Evolutionary conservation across 2,113 vertebrate genomes (phyloP), one percentile per base, ranked within the genome.

Genomic region (Coreoperca whiteheadi): DNA sequence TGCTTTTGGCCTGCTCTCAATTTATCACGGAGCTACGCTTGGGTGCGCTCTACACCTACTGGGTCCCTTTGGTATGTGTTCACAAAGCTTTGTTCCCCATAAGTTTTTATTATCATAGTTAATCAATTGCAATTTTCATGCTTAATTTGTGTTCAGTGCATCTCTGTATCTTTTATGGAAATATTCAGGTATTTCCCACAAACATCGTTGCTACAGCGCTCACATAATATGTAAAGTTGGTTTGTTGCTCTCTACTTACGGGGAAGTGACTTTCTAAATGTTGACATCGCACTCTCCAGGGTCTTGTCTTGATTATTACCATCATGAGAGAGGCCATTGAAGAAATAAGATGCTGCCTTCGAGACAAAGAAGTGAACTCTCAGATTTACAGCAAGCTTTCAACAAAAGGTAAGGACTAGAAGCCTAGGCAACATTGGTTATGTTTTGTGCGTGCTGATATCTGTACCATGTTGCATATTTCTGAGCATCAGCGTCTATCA

Each of bases 381-480:
- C 98, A 99, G 96, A 97, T 99, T 93, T 99, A 99, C 96, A 99
- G 98, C 97, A 98, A 98, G 87, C 98, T 99, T 77, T 98, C 97
- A 39, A 96, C 94, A 1, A 95, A 97, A 98, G 98, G 98, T 99
- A 78, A 93, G 96, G 76, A 18, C 28, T 0, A 2, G 18, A 57
- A 34, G 10, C n/a, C 5, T 28, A 16, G 30, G 54, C 34, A 48
- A 28, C 60, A 1, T 0, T 10, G 71, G 6, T 51, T 28, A 4
- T 48, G 25, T 77, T 79, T 78, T 46, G 25, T 65, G 69, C n/a
- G 39, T 37, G 46, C 66, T 20, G 54, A 74, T 84, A 66, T 82
- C 50, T 32, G 23, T 79, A 43, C 54, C 71, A 2, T 14, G 67
- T 59, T 73, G 66, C 79, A 76, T 87, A 68, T 80, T 89, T 83